Evolutionary conservation across 1,140 invertebrate species (phyloP), one percentile per base, ranked within the genome.

Genomic region (Heliconius hermathena): DNA sequence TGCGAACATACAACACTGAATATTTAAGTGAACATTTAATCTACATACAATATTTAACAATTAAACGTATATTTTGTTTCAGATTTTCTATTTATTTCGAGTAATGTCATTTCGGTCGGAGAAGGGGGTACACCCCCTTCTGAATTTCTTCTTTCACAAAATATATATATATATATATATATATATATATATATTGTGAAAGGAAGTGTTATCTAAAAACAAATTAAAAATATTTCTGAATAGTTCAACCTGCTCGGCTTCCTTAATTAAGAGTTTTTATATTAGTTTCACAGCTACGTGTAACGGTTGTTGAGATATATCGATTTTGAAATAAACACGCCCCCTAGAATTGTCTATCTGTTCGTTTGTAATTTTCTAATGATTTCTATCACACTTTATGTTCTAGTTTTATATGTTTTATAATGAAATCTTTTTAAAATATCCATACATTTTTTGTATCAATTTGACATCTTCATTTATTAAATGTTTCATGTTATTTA

Each of bases 291-390:
- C 26, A 66, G 60, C 60, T 66, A 66, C 60, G 60, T 9, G n/a
- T 66, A 66, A 66, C 60, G 60, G 60, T 66, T 66, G 8, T 66
- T 29, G 60, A 66, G 57, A 29, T 66, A 66, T 66, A 66, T 66
- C 57, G 57, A 66, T 66, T 46, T 66, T 26, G 57, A 26, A 26
- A 66, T 66, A 66, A 66, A 29, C 57, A 66, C 57, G 57, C 57
- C 57, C 57, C 57, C 57, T 26, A 66, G 9, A 66, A 26, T 66
- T 66, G 60, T 66, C 8, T 60, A 66, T 66, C 60, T 29, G 60
- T 29, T 66, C 60, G 60, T 66, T 66, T 66, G 22, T 29, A 66
- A 66, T 66, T 29, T 66, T 16, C 60, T 66, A 66, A 66, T 11
- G n/a, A 22, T 29, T 66, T n/a, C 60, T 26, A 66, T 66, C n/a